A percentile compares a stretch with the other conserved stretches of the same genome.
These are phyloP conservation scores for Geopemphigus sp. DNA, from an alignment of 1,140 invertebrate species.

Conservation along the genomic window DNA sequence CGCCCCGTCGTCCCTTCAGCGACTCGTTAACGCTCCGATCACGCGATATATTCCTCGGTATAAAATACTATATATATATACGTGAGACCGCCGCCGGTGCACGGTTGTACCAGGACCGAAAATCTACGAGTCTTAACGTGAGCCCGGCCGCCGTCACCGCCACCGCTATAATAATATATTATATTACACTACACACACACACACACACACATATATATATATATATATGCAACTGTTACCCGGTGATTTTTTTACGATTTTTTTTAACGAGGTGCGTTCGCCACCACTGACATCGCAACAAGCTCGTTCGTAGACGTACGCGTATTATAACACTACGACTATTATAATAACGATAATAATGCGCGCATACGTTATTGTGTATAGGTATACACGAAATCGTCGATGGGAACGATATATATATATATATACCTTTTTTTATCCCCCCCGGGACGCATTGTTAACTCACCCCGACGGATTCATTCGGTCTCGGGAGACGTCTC, in stretches of 20 bases:
- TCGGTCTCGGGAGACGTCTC: background rate
- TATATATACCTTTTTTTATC: background rate
- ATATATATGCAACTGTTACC: background rate
- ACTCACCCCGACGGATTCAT: background rate
- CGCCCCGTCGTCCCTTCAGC: background rate
- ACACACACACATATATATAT: background rate
- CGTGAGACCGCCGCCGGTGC: background rate
- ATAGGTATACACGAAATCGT: too few species aligned
- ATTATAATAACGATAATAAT: background rate
- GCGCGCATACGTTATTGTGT: too few species aligned
- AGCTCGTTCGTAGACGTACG: background rate
- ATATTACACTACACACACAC: background rate
- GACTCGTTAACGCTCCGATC: constrained; percentile 2
- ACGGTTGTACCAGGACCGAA: background rate
- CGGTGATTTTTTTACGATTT: background rate
- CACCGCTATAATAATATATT: background rate
- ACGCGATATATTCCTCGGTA: background rate
- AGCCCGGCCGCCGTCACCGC: background rate
- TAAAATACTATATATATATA: background rate
- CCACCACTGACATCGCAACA: too few species aligned
- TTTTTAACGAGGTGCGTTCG: constrained; percentile 22
- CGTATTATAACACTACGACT: background rate
- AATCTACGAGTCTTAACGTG: background rate
- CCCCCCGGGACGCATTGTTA: background rate
- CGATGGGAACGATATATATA: too few species aligned